Percentiles rank a stretch among this genome's conserved stretches.
Conservation (phyloP, 2,888 invertebrate species). For the Cerceris ruficornis region DNA sequence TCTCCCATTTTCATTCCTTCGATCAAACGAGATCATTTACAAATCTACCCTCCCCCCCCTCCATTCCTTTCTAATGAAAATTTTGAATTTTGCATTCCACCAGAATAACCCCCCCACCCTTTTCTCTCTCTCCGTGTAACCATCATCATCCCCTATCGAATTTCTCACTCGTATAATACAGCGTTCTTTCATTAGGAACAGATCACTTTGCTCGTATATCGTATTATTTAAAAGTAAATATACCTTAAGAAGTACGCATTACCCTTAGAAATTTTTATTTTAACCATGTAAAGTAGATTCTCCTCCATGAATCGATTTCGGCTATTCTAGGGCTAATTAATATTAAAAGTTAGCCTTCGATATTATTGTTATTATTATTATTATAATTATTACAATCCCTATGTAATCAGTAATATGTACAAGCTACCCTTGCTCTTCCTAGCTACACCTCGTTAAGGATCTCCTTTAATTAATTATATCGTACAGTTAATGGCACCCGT, state of each 20-base stretch:
- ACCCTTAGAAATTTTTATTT: slow-evolving; percentile 64
- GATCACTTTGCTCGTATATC: slow-evolving; percentile 74
- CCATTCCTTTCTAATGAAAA: slow-evolving; percentile 70
- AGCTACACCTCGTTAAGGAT: slow-evolving; percentile 59
- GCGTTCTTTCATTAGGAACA: slow-evolving; percentile 72
- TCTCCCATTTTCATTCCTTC: slow-evolving; percentile 68
- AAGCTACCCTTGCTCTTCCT: slow-evolving; percentile 58
- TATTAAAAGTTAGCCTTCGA: slow-evolving; percentile 63
- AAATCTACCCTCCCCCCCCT: slow-evolving; percentile 24
- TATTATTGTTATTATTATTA: too few species aligned
- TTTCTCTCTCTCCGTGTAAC: slow-evolving; percentile 25
- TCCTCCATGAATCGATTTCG: slow-evolving; percentile 74
- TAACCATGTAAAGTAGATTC: slow-evolving; percentile 68
- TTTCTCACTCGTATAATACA: slow-evolving; percentile 53
- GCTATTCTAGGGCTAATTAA: slow-evolving; percentile 79
- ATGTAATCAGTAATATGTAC: slow-evolving; percentile 71
- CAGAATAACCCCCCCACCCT: background rate
- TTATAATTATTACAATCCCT: slow-evolving; percentile 60
- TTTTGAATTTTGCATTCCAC: slow-evolving; percentile 79
- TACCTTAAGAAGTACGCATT: slow-evolving; percentile 72
- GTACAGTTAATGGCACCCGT: slow-evolving; percentile 47
- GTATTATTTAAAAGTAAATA: slow-evolving; percentile 71
- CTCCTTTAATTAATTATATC: slow-evolving; percentile 46
- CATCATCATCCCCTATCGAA: too few species aligned
- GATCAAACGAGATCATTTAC: slow-evolving; percentile 79